Percentiles rank a stretch among this genome's conserved stretches.
Evolutionary conservation across 2,797 vertebrate genomes (phyloP).

Genomic region (Adrianichthys oophorus): DNA sequence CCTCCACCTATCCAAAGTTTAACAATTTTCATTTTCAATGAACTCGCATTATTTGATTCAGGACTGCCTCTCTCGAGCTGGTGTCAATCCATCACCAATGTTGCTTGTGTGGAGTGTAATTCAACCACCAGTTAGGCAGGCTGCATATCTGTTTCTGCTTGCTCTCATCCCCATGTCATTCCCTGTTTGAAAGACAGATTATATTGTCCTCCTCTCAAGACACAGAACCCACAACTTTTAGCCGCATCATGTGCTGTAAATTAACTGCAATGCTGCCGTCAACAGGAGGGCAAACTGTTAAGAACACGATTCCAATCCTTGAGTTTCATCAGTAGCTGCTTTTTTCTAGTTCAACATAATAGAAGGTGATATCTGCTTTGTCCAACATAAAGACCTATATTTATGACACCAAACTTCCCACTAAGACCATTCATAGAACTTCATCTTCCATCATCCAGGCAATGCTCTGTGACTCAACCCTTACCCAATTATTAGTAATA

Average conservation of each 20-base stretch:
- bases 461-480: too few relatives aligned
- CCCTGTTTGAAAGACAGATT: conserved; percentile 75
- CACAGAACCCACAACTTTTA: conserved; percentile 45
- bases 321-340: conserved; percentile 32
- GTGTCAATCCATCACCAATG: conserved; percentile 72
- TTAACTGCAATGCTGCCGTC: conserved; percentile 56
- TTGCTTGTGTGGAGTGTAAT: conserved; percentile 60
- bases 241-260: conserved; percentile 63
- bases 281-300: conserved; percentile 36
- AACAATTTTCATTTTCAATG: conserved; percentile 69
- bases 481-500: too few relatives aligned
- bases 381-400: conserved; percentile 46
- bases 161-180: conserved; percentile 52
- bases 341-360: conserved; percentile 66
- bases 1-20: conserved; percentile 31
- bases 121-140: conserved; percentile 51
- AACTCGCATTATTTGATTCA: conserved; percentile 74
- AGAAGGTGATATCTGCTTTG: conserved; percentile 66
- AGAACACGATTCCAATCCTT: conserved; percentile 14
- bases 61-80: conserved; percentile 71
- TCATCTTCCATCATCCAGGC: conserved; percentile 31
- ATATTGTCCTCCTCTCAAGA: conserved; percentile 62
- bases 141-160: conserved; percentile 49
- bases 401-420: conserved; percentile 52
- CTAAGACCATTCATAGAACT: conserved; percentile 57